phyloP scores from a whole-genome alignment of 1,140 invertebrate genomes.

The Scaptomyza hsui region DNA sequence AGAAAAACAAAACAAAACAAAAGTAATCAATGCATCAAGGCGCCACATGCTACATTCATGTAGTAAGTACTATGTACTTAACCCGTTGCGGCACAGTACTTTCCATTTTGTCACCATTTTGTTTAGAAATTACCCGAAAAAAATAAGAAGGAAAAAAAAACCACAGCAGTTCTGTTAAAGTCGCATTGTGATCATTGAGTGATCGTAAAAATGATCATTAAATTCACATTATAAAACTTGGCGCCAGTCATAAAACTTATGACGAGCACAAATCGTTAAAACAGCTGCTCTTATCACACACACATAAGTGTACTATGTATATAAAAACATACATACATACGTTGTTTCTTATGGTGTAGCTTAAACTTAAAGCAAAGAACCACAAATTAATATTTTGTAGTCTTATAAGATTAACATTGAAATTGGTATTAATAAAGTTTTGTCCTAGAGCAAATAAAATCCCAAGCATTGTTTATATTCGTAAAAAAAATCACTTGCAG shows the following conservation, averaged over 20 bases:
- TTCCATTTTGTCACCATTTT: not conserved
- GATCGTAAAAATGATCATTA: constrained; percentile 67
- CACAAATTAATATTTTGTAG: too few species aligned
- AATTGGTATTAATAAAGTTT: too few species aligned
- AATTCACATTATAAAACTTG: constrained; percentile 62
- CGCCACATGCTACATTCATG: constrained; percentile 8
- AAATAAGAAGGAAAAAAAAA: not conserved
- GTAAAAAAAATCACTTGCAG: constrained; percentile 26
- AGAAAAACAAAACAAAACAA: constrained; percentile 41
- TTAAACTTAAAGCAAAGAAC: too few species aligned
- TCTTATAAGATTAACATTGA: too few species aligned
- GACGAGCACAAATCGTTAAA: constrained; percentile 49
- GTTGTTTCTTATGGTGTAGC: not conserved
- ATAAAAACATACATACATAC: not conserved
- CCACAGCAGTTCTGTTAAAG: constrained; percentile 5
- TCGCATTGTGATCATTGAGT: constrained; percentile 36
- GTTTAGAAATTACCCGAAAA: constrained; percentile 9
- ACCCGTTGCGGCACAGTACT: constrained; percentile 1
- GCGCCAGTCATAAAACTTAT: constrained; percentile 74
- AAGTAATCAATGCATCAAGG: constrained; percentile 20
- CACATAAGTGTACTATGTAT: not conserved
- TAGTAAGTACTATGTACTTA: not conserved
- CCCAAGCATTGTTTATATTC: constrained; percentile 31
- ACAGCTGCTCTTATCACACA: constrained; percentile 51
- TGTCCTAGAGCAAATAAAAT: constrained; percentile 5